Evolutionary conservation across 2,113 vertebrate genomes (phyloP).

Genomic region (Hypocryptadius cinnamomeus): DNA sequence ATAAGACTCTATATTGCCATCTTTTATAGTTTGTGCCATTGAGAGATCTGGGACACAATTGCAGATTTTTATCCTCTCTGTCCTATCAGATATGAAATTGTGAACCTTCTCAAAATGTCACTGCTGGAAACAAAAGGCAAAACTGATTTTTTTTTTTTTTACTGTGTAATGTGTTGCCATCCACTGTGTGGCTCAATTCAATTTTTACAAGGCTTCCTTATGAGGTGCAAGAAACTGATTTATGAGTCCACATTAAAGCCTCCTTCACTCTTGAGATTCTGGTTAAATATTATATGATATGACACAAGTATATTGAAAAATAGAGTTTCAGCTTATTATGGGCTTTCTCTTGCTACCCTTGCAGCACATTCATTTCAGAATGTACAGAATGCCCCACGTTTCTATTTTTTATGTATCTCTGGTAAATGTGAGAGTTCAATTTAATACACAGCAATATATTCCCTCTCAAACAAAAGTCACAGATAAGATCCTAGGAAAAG

Average conservation of each 20-base stretch:
- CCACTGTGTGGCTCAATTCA: not conserved
- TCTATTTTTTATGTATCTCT: constrained; percentile 5
- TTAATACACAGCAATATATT: constrained; percentile 5
- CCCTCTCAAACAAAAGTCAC: constrained; percentile 32
- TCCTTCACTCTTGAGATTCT: constrained; percentile 35
- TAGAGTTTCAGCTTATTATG: constrained; percentile 14
- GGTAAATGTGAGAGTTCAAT: constrained; percentile 17
- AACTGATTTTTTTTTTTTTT: not conserved
- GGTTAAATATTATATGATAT: constrained; percentile 54
- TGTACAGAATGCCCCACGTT: not conserved
- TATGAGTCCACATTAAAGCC: constrained; percentile 29
- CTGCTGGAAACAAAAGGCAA: constrained; percentile 16
- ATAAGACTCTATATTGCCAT: not conserved
- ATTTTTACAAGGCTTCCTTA: constrained; percentile 23
- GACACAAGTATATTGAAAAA: constrained; percentile 50
- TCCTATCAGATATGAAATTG: not conserved
- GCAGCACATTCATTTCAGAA: not conserved
- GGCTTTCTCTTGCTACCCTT: not conserved
- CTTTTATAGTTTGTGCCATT: not conserved
- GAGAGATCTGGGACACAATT: not conserved
- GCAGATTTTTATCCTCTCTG: not conserved
- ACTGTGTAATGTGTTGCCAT: not conserved
- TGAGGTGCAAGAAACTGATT: constrained; percentile 36
- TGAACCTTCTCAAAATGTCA: constrained; percentile 14
- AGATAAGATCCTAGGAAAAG: constrained; percentile 1